Percentiles rank a stretch among this genome's conserved stretches.
Conservation (phyloP, 2,113 vertebrate species). For the Pelecanus crispus region DNA sequence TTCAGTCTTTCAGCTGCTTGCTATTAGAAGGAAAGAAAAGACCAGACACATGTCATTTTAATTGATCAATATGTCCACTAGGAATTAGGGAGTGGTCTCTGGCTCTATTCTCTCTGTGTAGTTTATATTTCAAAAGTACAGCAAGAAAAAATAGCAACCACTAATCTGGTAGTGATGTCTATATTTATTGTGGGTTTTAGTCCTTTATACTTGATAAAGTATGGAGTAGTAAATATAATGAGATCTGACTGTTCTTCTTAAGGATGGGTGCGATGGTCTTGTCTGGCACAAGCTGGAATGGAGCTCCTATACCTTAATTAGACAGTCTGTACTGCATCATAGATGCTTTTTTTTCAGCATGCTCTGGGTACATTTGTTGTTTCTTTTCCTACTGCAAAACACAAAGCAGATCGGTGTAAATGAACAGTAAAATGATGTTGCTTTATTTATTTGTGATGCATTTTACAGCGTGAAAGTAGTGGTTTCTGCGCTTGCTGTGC, state of each 20-base stretch:
- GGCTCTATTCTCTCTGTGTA: conserved; percentile 34
- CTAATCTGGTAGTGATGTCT: neutral
- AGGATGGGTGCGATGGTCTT: conserved; percentile 24
- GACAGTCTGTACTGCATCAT: conserved; percentile 33
- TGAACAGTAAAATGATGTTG: neutral
- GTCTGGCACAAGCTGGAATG: conserved; percentile 52
- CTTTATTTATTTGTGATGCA: conserved; percentile 24
- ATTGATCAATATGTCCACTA: conserved; percentile 72
- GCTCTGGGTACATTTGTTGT: neutral
- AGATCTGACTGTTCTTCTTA: neutral
- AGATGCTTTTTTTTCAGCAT: neutral
- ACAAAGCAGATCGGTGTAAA: neutral
- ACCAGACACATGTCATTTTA: conserved; percentile 71
- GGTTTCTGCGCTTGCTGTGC: conserved; percentile 13
- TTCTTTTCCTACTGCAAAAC: neutral
- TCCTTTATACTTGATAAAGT: neutral
- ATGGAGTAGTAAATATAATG: neutral
- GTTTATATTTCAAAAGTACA: conserved; percentile 56
- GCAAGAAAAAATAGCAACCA: neutral
- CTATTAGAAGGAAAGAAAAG: conserved; percentile 57
- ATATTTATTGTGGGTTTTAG: neutral
- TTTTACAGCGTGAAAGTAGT: neutral
- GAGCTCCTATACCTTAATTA: conserved; percentile 60
- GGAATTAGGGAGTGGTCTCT: conserved; percentile 79
- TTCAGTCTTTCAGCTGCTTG: conserved; percentile 49